Evolutionary conservation across 2,888 invertebrate species (phyloP), one percentile per base, ranked within the genome.

Genomic region (Agrenia bidenticulata): DNA sequence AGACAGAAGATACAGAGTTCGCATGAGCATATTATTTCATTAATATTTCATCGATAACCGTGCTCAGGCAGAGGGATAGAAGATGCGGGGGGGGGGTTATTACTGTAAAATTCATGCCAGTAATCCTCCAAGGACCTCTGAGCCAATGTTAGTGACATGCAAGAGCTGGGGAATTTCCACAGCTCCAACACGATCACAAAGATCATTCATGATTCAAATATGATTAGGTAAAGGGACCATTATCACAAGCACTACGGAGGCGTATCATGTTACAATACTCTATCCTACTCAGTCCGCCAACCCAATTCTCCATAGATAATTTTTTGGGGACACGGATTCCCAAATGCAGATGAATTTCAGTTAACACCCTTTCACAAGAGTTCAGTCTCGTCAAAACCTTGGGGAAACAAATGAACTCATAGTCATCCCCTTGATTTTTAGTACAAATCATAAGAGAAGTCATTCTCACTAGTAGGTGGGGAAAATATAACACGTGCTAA

Each of bases 51-150:
- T 64, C 49, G 60, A 63, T 66, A 61, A 54, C 61, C 45, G n/a
- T 17, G 45, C 19, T 45, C 45, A 45, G 5, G 45, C 45, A 45
- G 45, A 45, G n/a, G 15, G 45, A 45, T 45, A 15, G 45, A 5
- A 45, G 45, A 17, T 45, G 15, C n/a, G n/a, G n/a, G n/a, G n/a
- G n/a, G n/a, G 45, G n/a, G n/a, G 58, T 49, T 66, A 66, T 69
- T 70, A 65, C 64, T 70, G 60, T 53, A 70, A 66, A 70, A 67
- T 67, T 67, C 66, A 70, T 67, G 54, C 50, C 56, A 61, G 59
- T 37, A 64, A 67, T 64, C 62, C 66, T 64, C 70, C 26, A 17
- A 66, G 69, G 66, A 61, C 61, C 61, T 55, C 57, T 23, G 45
- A 63, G 59, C 66, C 45, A 60, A 53, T 45, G 45, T 58, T 63